phyloP scores from a whole-genome alignment of 2,797 vertebrate species.

The Tragelaphus eurycerus region DNA sequence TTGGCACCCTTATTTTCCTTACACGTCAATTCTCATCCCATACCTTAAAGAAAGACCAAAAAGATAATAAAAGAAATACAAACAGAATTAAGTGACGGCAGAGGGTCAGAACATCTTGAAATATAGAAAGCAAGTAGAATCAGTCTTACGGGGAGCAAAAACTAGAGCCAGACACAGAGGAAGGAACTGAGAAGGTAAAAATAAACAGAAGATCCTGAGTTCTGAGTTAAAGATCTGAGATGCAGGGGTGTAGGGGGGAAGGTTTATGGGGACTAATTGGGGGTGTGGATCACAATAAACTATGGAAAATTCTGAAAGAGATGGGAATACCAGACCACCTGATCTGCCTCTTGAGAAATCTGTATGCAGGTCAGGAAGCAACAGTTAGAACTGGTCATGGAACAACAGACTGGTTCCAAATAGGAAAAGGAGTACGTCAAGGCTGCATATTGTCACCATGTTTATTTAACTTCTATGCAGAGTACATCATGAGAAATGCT shows the following conservation, averaged over 20 bases:
- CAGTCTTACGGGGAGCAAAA: neutral
- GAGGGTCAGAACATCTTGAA: neutral
- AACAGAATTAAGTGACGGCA: neutral
- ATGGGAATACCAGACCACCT: too few species aligned
- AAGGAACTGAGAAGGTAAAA: rapidly evolving
- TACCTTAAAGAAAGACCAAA: neutral
- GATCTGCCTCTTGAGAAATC: too few species aligned
- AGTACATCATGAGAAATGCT: too few species aligned
- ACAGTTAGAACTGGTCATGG: too few species aligned
- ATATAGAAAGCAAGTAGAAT: neutral
- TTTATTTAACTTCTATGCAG: too few species aligned
- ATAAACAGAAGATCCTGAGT: rapidly evolving
- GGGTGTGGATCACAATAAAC: too few species aligned
- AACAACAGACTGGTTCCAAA: too few species aligned
- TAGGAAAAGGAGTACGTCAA: too few species aligned
- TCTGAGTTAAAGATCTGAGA: neutral
- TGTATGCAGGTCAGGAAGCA: too few species aligned
- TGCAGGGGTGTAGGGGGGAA: too few species aligned
- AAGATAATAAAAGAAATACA: neutral
- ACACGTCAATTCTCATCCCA: neutral
- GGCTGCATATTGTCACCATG: too few species aligned
- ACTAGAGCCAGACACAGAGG: rapidly evolving
- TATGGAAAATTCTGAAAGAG: too few species aligned
- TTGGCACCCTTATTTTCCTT: neutral
- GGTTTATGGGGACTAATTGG: neutral